These are phyloP conservation scores for Anabacerthia variegaticeps DNA, from an alignment of 2,797 vertebrate species.

Conservation along the genomic window DNA sequence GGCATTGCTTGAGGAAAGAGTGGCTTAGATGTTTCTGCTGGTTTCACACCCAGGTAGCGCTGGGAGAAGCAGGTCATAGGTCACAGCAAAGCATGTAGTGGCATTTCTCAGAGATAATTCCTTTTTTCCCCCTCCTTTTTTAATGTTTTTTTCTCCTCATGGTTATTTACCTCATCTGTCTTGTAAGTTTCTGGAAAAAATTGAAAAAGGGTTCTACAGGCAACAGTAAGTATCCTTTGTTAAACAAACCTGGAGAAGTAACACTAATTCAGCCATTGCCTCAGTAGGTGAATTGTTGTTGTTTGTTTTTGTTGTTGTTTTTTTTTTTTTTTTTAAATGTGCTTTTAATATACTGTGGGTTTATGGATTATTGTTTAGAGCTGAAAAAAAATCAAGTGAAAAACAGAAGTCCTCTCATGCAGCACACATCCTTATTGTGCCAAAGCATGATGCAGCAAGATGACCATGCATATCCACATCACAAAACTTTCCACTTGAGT, in stretches of 20 bases:
- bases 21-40: not conserved
- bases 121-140: not conserved
- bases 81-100: not conserved
- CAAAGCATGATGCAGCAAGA: not conserved
- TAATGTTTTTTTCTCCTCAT: accelerated
- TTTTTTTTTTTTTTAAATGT: not conserved
- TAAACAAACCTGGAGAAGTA: not conserved
- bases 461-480: not conserved
- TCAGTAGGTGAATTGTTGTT: not conserved
- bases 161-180: not conserved
- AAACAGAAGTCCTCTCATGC: not conserved
- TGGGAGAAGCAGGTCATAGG: not conserved
- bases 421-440: not conserved
- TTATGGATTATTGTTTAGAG: not conserved
- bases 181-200: not conserved
- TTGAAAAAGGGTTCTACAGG: not conserved
- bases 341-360: not conserved
- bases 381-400: not conserved
- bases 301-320: too few relatives aligned
- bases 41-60: not conserved
- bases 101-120: not conserved
- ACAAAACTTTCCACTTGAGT: not conserved
- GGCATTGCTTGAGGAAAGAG: accelerated
- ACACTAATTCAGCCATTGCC: not conserved
- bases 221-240: not conserved